These are phyloP conservation scores for Colius striatus DNA, from an alignment of 2,113 vertebrate genomes.

Conservation along the genomic window DNA sequence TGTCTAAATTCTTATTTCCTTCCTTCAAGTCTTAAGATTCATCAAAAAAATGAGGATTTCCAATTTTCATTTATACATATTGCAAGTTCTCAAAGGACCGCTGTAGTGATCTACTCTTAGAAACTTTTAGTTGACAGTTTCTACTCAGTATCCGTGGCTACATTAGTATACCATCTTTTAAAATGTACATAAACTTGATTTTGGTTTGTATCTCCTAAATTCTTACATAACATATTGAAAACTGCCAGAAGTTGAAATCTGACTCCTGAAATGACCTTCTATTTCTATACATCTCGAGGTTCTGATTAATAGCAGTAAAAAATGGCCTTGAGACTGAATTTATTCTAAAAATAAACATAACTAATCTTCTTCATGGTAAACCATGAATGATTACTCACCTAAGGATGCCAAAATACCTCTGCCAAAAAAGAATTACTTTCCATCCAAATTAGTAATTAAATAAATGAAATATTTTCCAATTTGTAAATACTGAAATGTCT, in stretches of 20 bases:
- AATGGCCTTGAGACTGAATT: neutral
- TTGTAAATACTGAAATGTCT: neutral
- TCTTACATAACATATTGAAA: neutral
- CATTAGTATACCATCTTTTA: neutral
- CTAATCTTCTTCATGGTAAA: constrained; percentile 9
- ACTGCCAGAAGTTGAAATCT: constrained; percentile 16
- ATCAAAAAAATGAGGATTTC: neutral
- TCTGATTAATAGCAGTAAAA: constrained; percentile 3
- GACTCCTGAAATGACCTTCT: neutral
- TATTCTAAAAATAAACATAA: constrained; percentile 32
- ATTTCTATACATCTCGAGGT: neutral
- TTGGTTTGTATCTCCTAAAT: neutral
- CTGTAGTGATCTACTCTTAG: neutral
- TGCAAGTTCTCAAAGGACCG: neutral
- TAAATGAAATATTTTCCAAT: constrained; percentile 17
- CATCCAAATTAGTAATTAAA: neutral
- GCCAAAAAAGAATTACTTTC: constrained; percentile 19
- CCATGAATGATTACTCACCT: neutral
- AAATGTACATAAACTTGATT: neutral
- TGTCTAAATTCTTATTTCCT: neutral
- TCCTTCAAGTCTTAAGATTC: neutral
- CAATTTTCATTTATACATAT: neutral
- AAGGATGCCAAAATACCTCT: neutral
- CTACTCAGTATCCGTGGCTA: neutral
- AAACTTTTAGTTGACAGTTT: neutral